Base-by-base conservation (phyloP, 2,113 vertebrate species). In the Albula glossodonta region DNA sequence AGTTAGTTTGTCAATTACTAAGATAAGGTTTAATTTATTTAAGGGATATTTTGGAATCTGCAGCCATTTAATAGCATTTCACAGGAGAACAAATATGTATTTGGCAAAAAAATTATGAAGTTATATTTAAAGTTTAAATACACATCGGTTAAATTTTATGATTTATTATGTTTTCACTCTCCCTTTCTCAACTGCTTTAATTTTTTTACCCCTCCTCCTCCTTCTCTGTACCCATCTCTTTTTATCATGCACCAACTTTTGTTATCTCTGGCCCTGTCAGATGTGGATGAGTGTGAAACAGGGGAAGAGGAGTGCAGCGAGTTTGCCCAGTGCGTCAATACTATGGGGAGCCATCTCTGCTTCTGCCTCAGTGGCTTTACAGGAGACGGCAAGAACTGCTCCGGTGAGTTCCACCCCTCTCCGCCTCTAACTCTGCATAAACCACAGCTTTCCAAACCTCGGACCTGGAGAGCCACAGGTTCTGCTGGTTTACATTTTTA, bases 361-460 rank as follows among this genome's bases (percentile, higher is more conserved):
- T 81, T 82, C 88, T 97, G 96, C 90, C 91, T 95, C 49, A 94
- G 83, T 0, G 96, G 96, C 87, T 97, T 96, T 88, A 92, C 85
- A 2, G 96, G 96, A 15, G 92, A 96, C 15, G 96, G 96, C 57
- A 93, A 90, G 78, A 96, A 92, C 87, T 97, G 96, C 88, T 93
- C 94, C 81, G 96, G 96, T 97, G 90, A 91, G 94, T 85, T 22
- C 60, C 22, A 11, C 57, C 51, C n/a, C 1, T 51, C 80, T 74
- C 48, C 0, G 22, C 31, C 70, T 19, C 50, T 10, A 11, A 48
- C 80, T 25, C 57, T 15, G 57, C 11, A 15, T 3, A 11, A 3
- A 60, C 56, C 56, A 11, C 53, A 10, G 53, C 8, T 11, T 15
- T 15, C 57, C 57, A 11, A 12, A 15, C 57, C 60, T 19, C 8